Conservation (phyloP, 2,888 invertebrate species). For the Limnephilus lunatus region DNA sequence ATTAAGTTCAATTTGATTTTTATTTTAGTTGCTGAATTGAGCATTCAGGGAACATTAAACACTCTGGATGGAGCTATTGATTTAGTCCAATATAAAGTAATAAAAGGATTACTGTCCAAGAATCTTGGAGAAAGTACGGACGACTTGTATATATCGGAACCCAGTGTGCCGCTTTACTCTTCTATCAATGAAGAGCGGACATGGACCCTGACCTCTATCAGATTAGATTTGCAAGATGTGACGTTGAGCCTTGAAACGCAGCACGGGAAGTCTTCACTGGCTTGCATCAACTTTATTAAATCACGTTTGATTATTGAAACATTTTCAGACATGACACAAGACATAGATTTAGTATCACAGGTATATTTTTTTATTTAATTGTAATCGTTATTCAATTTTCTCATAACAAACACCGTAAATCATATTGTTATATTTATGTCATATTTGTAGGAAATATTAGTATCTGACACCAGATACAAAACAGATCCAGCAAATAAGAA, state of each 20-base stretch:
- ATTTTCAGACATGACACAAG: conserved; percentile 92
- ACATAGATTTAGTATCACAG: conserved; percentile 94
- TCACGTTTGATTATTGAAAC: conserved; percentile 91
- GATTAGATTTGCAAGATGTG: conserved; percentile 91
- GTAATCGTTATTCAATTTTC: not conserved
- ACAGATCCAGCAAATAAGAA: conserved; percentile 82
- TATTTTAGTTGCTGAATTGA: conserved; percentile 85
- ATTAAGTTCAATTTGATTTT: conserved; percentile 61
- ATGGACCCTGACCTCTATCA: conserved; percentile 89
- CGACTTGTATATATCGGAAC: conserved; percentile 74
- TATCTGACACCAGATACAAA: conserved; percentile 86
- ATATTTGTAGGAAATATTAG: conserved; percentile 80
- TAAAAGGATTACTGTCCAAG: conserved; percentile 90
- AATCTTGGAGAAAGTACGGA: conserved; percentile 93
- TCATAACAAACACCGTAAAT: not conserved
- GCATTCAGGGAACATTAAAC: conserved; percentile 89
- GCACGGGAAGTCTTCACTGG: conserved; percentile 80
- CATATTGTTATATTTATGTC: not conserved
- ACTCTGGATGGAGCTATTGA: conserved; percentile 90
- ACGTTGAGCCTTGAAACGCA: conserved; percentile 83
- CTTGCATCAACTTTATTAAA: conserved; percentile 94
- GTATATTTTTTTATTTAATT: conserved; percentile 70
- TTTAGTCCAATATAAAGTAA: conserved; percentile 90
- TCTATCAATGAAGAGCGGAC: conserved; percentile 73
- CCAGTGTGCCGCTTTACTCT: conserved; percentile 57